Conservation (phyloP, 2,113 vertebrate species). For the Psophia crepitans region DNA sequence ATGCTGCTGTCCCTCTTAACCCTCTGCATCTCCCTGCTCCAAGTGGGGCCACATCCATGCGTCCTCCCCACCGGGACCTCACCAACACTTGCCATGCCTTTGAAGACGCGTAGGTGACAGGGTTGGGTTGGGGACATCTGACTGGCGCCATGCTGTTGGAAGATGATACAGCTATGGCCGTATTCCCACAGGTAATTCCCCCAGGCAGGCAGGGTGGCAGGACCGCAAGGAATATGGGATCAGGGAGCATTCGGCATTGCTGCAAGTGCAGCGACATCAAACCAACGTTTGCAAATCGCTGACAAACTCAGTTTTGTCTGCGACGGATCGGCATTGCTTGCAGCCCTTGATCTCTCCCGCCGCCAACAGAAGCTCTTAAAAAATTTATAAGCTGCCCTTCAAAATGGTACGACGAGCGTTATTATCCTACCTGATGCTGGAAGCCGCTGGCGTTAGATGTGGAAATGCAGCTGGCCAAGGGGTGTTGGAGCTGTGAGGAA, state of each 20-base stretch:
- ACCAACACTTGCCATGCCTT: neutral
- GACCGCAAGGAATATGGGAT: neutral
- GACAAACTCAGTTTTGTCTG: neutral
- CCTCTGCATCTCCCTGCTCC: neutral
- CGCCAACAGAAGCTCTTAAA: neutral
- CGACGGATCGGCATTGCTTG: neutral
- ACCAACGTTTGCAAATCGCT: neutral
- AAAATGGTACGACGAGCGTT: neutral
- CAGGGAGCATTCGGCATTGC: neutral
- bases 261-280: neutral
- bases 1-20: neutral
- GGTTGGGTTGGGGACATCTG: fast-evolving
- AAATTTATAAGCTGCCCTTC: neutral
- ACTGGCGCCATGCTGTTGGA: no score
- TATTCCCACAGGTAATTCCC: no score
- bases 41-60: neutral
- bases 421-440: neutral
- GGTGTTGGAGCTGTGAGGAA: neutral
- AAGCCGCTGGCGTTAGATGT: fast-evolving
- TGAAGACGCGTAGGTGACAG: neutral
- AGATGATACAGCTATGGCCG: no score
- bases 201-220: neutral
- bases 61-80: fast-evolving
- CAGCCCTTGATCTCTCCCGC: neutral
- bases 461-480: neutral